Evolutionary conservation across 2,797 vertebrate species (phyloP), one percentile per base, ranked within the genome.

Genomic region (Anguilla marmorata): DNA sequence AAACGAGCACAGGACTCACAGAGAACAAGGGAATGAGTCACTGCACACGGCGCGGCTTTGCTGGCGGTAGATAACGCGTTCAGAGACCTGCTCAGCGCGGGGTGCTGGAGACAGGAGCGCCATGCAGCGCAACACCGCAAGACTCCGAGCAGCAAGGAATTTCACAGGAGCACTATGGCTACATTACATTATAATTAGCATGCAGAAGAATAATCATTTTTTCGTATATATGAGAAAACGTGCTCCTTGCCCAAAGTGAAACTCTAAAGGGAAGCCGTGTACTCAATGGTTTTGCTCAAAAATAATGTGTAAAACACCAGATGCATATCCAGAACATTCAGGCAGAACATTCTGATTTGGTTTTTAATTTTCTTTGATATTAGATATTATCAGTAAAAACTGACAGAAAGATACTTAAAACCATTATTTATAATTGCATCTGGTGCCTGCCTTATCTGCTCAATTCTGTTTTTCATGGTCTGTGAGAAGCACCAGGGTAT

Each of bases 351-450:
- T 24, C 16, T 21, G 41, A 48, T 50, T 82, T 50, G 16, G 8
- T 9, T 50, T 82, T 48, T 50, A 24, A 21, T 82, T 50, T 48
- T 9, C 24, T 56, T 88, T 54, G 58, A 83, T 56, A 24, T 50
- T 21, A 54, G 60, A 84, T 50, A 52, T 52, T 33, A 85, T 41
- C 66, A 50, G 66, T 50, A 85, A 14, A n/a, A 86, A 48, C 19
- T 24, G 21, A 45, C 30, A 88, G 63, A 41, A 85, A 66, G 66
- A 41, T n/a, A 79, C 45, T 54, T 33, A 88, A 76, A 85, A 76
- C 56, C 14, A 82, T 48, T 79, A 56, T 86, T 86, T 60, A 85
- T 87, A 58, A 84, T 79, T 87, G 52, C 69, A 60, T 76, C 56
- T 27, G 41, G 69, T 79, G 45, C 50, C 86, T 60, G 52, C 63